Base-by-base conservation (phyloP, 2,113 vertebrate species). In the Romanogobio albipinnatus region DNA sequence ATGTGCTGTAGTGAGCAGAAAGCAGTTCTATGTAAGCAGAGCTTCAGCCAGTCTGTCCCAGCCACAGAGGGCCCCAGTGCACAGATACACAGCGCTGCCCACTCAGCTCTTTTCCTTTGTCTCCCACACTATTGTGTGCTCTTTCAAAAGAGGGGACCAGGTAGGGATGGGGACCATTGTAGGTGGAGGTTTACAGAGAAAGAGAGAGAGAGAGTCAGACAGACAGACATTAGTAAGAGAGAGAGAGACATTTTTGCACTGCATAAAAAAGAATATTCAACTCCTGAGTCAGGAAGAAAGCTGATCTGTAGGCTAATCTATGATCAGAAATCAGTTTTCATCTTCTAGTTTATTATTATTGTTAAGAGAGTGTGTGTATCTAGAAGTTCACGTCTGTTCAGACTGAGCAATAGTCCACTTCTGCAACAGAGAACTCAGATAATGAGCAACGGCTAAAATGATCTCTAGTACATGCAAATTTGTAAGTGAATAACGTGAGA, bases 31-130 rank as follows among this genome's bases (percentile, higher is more conserved):
- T 59, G 26, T 70, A 53, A 73, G 77, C 68, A 85, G 9, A 85
- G 62, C 62, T 78, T 22, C 29, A 45, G 47, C 29, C 58, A 81
- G 68, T 74, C 58, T 64, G 43, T 85, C 75, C 78, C 59, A 19
- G 71, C 51, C 45, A 39, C 36, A 81, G 56, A 24, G 61, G 61
- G 70, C 39, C 68, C 53, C 39, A 61, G 14, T 43, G 71, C 84
- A 74, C 53, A 56, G 51, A 83, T 14, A 85, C 66, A 51, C 45
- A 43, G 26, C 49, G 68, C 51, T 62, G 78, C 70, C 3, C 43
- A 76, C 56, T 86, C 78, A 76, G 84, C 59, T 47, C 56, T 76
- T 79, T 85, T 74, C 22, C 49, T 85, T 85, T 86, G 78, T 86
- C 58, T 13, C 26, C 11, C 45, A 45, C 14, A 66, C 62, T 61